Conservation (phyloP, 2,797 vertebrate species). For the Micromesistius poutassou region DNA sequence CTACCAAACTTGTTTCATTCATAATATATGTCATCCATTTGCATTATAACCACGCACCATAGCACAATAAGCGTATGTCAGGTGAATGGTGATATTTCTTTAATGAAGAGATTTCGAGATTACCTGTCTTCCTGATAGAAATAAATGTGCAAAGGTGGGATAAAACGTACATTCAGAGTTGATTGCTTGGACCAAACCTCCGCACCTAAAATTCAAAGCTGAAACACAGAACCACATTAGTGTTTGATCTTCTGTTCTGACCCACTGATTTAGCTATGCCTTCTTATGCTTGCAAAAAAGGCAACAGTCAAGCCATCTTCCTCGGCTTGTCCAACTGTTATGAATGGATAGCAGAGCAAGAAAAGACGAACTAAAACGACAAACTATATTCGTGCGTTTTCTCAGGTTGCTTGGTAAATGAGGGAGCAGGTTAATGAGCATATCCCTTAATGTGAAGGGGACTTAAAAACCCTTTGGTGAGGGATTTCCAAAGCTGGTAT, state of each 20-base stretch:
- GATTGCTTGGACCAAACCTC: conserved; percentile 37
- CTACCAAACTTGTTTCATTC: too few species aligned
- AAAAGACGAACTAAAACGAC: neutral
- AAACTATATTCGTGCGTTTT: neutral
- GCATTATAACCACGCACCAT: neutral
- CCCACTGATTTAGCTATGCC: neutral
- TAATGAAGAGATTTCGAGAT: neutral
- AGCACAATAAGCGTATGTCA: neutral
- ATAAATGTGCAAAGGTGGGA: neutral
- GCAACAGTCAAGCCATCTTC: neutral
- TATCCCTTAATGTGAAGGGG: neutral
- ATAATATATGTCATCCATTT: neutral
- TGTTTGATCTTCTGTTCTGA: neutral
- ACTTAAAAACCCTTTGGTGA: neutral
- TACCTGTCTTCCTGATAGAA: conserved; percentile 6
- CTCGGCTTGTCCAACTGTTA: neutral
- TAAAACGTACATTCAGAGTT: neutral
- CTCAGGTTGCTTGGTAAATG: neutral
- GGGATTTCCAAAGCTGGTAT: neutral
- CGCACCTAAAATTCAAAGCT: conserved; percentile 43
- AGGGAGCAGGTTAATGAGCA: neutral
- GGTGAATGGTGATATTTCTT: neutral
- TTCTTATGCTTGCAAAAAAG: neutral
- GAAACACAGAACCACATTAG: conserved; percentile 11
- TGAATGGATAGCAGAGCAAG: neutral